Evolutionary conservation across 2,888 invertebrate genomes (phyloP), one percentile per base, ranked within the genome.

Genomic region (Tetropium fuscum): DNA sequence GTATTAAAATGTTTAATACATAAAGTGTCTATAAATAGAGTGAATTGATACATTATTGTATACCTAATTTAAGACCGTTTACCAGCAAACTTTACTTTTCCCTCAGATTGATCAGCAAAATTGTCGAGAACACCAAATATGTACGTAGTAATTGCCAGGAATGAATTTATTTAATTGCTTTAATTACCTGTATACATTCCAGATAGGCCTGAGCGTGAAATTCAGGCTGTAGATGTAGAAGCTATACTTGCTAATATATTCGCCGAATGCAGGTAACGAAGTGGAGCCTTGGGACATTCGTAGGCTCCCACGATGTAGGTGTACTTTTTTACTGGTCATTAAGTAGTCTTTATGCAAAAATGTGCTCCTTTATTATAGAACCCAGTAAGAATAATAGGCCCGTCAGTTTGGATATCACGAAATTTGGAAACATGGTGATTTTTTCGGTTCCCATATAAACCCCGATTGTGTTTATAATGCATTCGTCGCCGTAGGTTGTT

Each of bases 251-350:
- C n/a, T 32, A 32, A 32, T 10, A 11, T 34, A 19, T 18, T 30
- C 6, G 15, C 27, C n/a, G 30, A 15, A 25, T 16, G 16, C 10
- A 10, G 18, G 19, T 2, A 18, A 6, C 7, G 41, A 20, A 36
- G 34, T 7, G 5, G 13, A 1, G 32, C 48, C 48, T 13, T 13
- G n/a, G 22, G 22, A 22, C 10, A 8, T 3, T 16, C 15, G 6
- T 25, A 15, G 20, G 49, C 49, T 49, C 49, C 49, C 49, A 49
- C 49, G 49, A 49, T 49, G 49, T 49, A 49, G 49, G 38, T 38
- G 49, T 49, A 38, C 38, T 16, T 38, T 16, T 22, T 22, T 22
- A 10, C 38, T 16, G n/a, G 15, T 38, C 7, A 49, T 38, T 48
- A 45, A 36, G 20, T 8, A 30, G 11, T 34, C 11, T 36, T 48